Conservation (phyloP, 2,797 vertebrate genomes). For the Diplodus sargus region DNA sequence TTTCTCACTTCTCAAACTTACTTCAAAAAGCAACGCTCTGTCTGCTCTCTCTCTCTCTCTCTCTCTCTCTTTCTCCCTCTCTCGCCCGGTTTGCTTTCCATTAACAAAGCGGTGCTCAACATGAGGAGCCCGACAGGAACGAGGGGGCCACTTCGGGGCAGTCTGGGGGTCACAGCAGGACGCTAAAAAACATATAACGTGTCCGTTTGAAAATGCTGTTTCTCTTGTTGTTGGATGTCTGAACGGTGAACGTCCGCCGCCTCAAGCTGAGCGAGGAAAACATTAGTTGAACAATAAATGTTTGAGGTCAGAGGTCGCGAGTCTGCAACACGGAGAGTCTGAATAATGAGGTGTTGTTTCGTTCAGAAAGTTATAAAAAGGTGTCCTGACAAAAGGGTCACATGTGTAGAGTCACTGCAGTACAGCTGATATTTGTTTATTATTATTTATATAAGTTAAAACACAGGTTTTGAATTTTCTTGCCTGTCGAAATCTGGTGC, state of each 20-base stretch:
- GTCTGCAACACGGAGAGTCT: background rate
- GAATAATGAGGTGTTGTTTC: background rate
- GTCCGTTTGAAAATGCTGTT: background rate
- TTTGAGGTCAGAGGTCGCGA: background rate
- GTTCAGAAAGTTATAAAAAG: background rate
- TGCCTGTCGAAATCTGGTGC: too few relatives aligned
- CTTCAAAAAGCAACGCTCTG: conserved; percentile 62
- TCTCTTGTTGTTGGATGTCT: too few relatives aligned
- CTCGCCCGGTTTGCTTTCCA: conserved; percentile 14
- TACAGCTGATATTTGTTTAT: too few relatives aligned
- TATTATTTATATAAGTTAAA: too few relatives aligned
- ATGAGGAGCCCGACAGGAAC: background rate
- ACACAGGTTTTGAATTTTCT: too few relatives aligned
- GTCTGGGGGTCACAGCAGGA: background rate
- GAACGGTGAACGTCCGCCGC: background rate
- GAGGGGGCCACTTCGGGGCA: background rate
- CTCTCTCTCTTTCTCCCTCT: conserved; percentile 11
- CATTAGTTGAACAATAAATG: background rate
- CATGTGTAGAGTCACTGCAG: too few relatives aligned
- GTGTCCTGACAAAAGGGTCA: background rate
- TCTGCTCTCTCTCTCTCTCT: conserved; percentile 41
- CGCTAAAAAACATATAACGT: background rate
- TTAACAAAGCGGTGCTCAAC: conserved; percentile 37
- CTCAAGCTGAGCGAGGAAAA: background rate
- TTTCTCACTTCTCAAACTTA: conserved; percentile 72